Evolutionary conservation across 2,888 invertebrate genomes (phyloP), one percentile per base, ranked within the genome.

Genomic region (Brachyopa scutellaris): DNA sequence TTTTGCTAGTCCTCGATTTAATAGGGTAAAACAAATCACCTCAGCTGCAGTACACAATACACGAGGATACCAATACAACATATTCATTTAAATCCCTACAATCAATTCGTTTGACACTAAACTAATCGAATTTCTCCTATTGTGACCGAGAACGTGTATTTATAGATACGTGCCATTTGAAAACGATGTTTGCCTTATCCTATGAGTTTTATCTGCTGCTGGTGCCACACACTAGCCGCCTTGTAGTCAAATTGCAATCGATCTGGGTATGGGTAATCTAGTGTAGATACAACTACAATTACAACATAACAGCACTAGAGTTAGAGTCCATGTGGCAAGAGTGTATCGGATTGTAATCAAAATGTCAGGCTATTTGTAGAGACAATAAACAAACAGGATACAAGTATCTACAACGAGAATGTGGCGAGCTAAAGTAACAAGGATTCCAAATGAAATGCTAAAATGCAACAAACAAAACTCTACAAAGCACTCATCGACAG

Each of bases 81-180:
- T 77, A 82, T 82, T 82, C 82, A 82, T 82, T 82, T 77, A 77
- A 82, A 82, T 82, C 82, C 82, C 66, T 61, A 82, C 82, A 82
- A 82, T 82, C 82, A 82, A 82, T 82, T 82, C 77, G 76, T 72
- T 70, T 82, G 82, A 82, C 82, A 82, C 82, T 70, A 77, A 77
- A 82, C 82, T 82, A 82, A 82, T 82, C 82, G 82, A 82, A 82
- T 77, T 82, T 82, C 77, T 77, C 53, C 70, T 36, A 77, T 66
- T 76, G 80, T 76, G 45, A 49, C 29, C 59, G 38, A 76, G 57
- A n/a, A n/a, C n/a, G n/a, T n/a, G 42, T 21, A 69, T 49, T 57
- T 55, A 26, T 36, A 59, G 26, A 57, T 17, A 45, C 33, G 55
- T 62, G 67, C 62, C 76, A 21, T 70, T 64, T 17, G 76, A 59